These are phyloP conservation scores for Chaetorhynchus papuensis DNA, from an alignment of 2,113 vertebrate genomes.

Conservation along the genomic window DNA sequence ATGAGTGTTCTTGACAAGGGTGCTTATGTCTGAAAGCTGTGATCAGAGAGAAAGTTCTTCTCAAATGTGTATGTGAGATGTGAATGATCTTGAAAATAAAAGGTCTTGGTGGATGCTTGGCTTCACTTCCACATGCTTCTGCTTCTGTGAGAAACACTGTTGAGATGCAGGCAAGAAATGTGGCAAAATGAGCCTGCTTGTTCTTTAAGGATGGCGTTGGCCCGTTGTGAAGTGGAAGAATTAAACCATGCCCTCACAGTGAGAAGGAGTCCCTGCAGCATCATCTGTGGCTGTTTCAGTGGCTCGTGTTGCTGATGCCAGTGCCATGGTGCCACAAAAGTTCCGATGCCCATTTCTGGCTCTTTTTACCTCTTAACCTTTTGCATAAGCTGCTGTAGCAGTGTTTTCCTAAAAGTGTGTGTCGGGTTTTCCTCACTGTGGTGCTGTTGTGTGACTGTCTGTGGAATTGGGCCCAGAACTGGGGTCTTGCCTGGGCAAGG, in stretches of 20 bases:
- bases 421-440: neutral
- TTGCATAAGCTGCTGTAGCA: neutral
- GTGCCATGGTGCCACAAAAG: rapidly evolving
- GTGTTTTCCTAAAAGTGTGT: neutral
- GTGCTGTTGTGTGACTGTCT: neutral
- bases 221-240: neutral
- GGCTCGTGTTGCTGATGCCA: neutral
- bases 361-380: neutral
- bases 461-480: neutral
- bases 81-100: neutral
- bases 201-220: neutral
- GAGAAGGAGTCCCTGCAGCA: neutral
- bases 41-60: neutral
- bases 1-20: neutral
- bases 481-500: neutral
- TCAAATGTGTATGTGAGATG: rapidly evolving
- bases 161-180: neutral
- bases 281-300: neutral
- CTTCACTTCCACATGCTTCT: neutral
- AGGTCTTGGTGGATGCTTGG: neutral
- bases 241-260: neutral
- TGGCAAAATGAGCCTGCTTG: neutral
- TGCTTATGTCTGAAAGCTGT: neutral
- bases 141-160: neutral
- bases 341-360: neutral